phyloP scores from a whole-genome alignment of 1,140 invertebrate genomes.

The Armadillidium nasatum region DNA sequence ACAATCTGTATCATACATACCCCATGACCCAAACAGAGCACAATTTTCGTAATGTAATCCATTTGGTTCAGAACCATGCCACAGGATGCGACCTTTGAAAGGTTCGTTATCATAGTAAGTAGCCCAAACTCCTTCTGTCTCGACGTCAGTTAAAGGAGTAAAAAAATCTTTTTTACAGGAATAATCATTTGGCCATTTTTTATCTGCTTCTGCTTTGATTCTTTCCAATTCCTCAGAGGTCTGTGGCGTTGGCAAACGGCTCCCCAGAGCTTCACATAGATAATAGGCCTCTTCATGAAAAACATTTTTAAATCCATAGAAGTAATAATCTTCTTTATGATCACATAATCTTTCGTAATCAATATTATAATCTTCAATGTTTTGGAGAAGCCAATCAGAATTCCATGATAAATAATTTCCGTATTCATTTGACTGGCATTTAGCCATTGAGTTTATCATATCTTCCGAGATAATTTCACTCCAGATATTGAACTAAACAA shows the following conservation, averaged over 20 bases:
- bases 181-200: no score
- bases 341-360: background rate
- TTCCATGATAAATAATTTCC: conserved; percentile 24
- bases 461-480: no score
- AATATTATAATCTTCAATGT: background rate
- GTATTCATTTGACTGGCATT: background rate
- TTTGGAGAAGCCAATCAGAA: background rate
- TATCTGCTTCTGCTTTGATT: background rate
- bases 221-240: no score
- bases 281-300: conserved; percentile 9
- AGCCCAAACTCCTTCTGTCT: conserved; percentile 15
- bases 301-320: conserved; percentile 12
- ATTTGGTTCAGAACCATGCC: conserved; percentile 13
- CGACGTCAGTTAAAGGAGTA: background rate
- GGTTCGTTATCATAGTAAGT: background rate
- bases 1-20: background rate
- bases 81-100: background rate
- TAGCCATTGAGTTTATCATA: no score
- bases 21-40: background rate
- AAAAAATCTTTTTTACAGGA: no score
- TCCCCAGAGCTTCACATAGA: conserved; percentile 20
- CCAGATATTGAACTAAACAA: no score
- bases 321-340: background rate
- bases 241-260: background rate
- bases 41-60: background rate